Evolutionary conservation across 2,113 vertebrate genomes (phyloP).

Genomic region (Danionella cerebrum): DNA sequence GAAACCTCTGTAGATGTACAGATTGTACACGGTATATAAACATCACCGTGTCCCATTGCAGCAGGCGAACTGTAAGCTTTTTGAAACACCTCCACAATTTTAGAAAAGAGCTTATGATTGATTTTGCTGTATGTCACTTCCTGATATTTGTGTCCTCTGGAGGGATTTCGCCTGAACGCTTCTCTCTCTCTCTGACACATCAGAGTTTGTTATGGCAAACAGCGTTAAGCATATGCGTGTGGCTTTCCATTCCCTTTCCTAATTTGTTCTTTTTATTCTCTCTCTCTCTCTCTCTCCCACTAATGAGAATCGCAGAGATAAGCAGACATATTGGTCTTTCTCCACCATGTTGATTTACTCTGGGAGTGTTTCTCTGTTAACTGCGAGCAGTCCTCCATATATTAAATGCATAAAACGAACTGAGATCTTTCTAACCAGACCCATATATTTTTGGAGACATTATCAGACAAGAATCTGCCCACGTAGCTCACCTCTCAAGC

Average conservation of each 20-base stretch:
- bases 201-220: conserved; percentile 16
- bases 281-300: neutral
- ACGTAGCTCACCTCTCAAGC: neutral
- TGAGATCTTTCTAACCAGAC: neutral
- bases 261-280: conserved; percentile 12
- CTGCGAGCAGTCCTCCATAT: neutral
- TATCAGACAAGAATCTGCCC: neutral
- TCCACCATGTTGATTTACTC: neutral
- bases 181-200: neutral
- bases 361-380: neutral
- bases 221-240: neutral
- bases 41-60: no score
- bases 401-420: neutral
- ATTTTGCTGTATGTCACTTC: neutral
- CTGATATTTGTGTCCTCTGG: conserved; percentile 1
- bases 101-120: neutral
- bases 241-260: conserved; percentile 3
- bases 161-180: neutral
- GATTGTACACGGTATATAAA: no score
- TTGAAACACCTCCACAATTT: neutral
- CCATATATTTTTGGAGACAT: neutral
- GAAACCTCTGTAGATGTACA: no score
- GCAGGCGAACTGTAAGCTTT: neutral
- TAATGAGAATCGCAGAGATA: conserved; percentile 24
- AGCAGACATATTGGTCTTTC: conserved; percentile 16